Evolutionary conservation across 2,888 invertebrate genomes (phyloP), one percentile per base, ranked within the genome.

Genomic region (Cheilosia soror): DNA sequence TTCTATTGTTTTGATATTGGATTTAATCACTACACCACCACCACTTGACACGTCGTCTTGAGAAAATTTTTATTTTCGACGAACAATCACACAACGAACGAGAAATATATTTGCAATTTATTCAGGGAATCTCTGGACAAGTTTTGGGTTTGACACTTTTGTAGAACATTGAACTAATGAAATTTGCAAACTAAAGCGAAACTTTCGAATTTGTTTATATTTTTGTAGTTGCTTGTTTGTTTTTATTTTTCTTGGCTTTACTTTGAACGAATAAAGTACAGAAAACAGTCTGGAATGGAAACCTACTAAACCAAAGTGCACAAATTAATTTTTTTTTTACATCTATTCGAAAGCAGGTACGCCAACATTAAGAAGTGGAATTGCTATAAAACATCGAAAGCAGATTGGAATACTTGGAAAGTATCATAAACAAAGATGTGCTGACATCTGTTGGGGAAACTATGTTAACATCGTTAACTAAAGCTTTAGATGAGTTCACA

Each of bases 21-120:
- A 63, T 81, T 79, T 65, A 51, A 55, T 81, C 72, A 85, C 72
- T 77, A 57, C 76, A 84, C 79, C 51, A 62, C 62, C 75, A 47
- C 69, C 71, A 81, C 81, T 85, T 85, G 85, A 85, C 85, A 85
- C 85, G 85, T 85, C 85, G 84, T 72, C 80, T 85, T 76, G 31
- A 75, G 73, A 69, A 73, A 84, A 60, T 37, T 27, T 40, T 20
- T 42, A 42, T 71, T 55, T 62, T 42, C 44, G 57, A 68, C 66
- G 72, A 72, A 71, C 58, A 27, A 62, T 63, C 55, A 58, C 57
- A 53, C 57, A 51, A 66, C 53, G 31, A 62, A 58, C 51, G 9
- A 13, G 44, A 68, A 66, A 63, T 42, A 51, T 68, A 53, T 55
- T 37, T 71, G 47, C 62, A 47, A 68, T 78, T 72, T 65, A 49